Percentiles rank a stretch among this genome's conserved stretches.
Conservation (phyloP, 1,140 invertebrate genomes). For the Drosophila elegans region DNA sequence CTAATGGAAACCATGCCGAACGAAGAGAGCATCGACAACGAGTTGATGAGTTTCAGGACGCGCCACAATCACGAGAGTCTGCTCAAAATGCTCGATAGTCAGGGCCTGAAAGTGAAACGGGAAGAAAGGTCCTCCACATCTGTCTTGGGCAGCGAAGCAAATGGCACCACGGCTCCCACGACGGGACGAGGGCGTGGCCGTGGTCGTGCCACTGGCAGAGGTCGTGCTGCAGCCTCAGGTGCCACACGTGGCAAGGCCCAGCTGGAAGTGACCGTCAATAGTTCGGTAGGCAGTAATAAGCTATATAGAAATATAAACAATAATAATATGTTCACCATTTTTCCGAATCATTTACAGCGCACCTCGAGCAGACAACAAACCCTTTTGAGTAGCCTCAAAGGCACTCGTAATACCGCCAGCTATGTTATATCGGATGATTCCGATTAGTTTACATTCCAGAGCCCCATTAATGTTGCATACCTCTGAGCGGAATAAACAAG, state of each 20-base stretch:
- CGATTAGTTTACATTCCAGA: conserved; percentile 38
- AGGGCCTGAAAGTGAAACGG: conserved; percentile 15
- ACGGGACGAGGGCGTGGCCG: conserved; percentile 34
- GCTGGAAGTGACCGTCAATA: conserved; percentile 49
- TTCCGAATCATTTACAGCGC: conserved; percentile 18
- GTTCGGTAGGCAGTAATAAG: conserved; percentile 23
- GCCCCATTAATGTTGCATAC: background rate
- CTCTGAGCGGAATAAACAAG: background rate
- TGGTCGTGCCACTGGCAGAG: conserved; percentile 5
- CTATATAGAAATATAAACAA: background rate
- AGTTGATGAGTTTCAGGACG: conserved; percentile 53
- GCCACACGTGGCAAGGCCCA: conserved; percentile 27
- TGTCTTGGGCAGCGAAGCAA: conserved; percentile 7
- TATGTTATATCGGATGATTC: conserved; percentile 61
- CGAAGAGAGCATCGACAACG: conserved; percentile 65
- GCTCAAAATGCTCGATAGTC: conserved; percentile 59
- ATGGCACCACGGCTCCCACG: background rate
- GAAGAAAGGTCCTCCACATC: background rate
- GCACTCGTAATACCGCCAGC: conserved; percentile 1
- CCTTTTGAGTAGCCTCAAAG: conserved; percentile 24
- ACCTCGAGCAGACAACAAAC: conserved; percentile 23
- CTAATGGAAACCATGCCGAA: conserved; percentile 73
- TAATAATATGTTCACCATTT: background rate
- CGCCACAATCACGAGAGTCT: conserved; percentile 57
- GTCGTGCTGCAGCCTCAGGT: conserved; percentile 9